Conservation (phyloP, 2,113 vertebrate species). For the Copsychus sechellarum region DNA sequence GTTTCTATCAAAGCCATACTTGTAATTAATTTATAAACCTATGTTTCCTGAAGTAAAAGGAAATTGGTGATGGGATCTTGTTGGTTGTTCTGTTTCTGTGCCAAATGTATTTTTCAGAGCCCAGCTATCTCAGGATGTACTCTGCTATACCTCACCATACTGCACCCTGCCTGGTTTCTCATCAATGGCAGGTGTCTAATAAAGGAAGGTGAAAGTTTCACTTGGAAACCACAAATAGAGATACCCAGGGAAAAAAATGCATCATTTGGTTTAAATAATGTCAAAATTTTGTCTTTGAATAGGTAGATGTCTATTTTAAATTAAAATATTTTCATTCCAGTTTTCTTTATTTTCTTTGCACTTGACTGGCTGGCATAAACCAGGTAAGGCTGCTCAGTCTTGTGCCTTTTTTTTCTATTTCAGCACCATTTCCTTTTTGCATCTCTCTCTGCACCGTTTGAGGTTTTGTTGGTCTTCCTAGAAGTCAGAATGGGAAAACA, state of each 20-base stretch:
- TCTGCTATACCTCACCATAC: neutral
- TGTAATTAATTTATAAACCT: neutral
- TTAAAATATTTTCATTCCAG: neutral
- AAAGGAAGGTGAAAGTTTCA: neutral
- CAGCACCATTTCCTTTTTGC: neutral
- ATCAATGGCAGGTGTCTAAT: neutral
- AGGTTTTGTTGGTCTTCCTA: conserved; percentile 35
- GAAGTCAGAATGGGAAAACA: conserved; percentile 18
- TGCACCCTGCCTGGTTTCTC: neutral
- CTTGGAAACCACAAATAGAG: neutral
- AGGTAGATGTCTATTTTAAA: neutral
- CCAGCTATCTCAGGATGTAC: neutral
- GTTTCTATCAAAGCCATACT: neutral
- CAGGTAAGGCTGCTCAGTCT: neutral
- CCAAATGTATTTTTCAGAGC: neutral
- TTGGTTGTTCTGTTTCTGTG: neutral
- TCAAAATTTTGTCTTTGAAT: neutral
- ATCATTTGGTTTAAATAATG: neutral
- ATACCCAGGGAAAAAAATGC: neutral
- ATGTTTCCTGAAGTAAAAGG: neutral
- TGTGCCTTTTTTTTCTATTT: neutral
- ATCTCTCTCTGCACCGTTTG: neutral
- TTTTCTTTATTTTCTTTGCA: neutral
- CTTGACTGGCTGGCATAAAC: neutral
- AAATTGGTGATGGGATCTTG: neutral